Base-by-base conservation (phyloP, 2,113 vertebrate genomes). In the Dasyornis broadbenti region DNA sequence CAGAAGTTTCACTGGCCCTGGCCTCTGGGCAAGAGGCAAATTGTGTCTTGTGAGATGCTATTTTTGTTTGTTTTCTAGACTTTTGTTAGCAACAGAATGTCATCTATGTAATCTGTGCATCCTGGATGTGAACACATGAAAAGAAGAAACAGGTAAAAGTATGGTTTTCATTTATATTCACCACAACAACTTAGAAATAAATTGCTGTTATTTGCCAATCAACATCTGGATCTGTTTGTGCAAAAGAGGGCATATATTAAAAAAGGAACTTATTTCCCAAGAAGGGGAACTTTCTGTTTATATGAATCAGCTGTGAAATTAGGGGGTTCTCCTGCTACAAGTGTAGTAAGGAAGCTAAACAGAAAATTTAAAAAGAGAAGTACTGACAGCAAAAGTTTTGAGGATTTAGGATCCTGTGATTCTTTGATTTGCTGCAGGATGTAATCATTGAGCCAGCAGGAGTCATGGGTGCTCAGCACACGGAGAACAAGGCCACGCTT, bases 201-300 rank as follows among this genome's bases (percentile, higher is more conserved):
- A 19, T 63, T 82, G 21, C 40, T 86, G 19, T 84, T 47, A 61
- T 65, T 92, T 89, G 47, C 24, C 21, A 39, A 19, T 50, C 39
- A 47, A 66, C 39, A 73, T 82, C 63, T 92, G 87, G 65, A 69
- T 91, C 70, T 64, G 21, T 50, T 56, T 49, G 17, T 50, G 54
- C 47, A 57, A 69, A 68, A 76, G 79, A 45, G 30, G 20, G 35
- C 42, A 61, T 31, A 27, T 7, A 12, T 37, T 44, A 94, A 95
- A 94, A 68, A 57, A 88, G 90, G 95, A 96, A 95, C 79, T 88
- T 63, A 19, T 28, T 86, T 91, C 47, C 68, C 56, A 75, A 71
- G 47, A 94, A 93, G 90, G 7, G 83, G 90, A 97, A 95, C 90
- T 95, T 70, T 27, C 47, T 90, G 44, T 53, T 89, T 81, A 49